These are phyloP conservation scores for Hirtodrosophila duncani DNA, from an alignment of 2,888 invertebrate genomes.

Conservation along the genomic window DNA sequence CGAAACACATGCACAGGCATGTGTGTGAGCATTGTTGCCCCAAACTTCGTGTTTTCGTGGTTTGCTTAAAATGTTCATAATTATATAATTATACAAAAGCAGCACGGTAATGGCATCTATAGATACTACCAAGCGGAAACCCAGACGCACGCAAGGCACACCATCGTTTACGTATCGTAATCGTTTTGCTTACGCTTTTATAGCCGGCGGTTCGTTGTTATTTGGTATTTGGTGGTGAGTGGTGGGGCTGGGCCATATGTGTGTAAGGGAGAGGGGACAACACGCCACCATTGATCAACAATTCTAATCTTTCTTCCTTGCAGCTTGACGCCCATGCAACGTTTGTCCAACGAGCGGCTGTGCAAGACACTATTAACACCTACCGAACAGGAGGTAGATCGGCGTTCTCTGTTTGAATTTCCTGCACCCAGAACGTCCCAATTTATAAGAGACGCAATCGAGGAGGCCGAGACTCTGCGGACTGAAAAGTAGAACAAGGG, in stretches of 20 bases:
- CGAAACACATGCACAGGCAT: no score
- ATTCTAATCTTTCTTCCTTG: neutral
- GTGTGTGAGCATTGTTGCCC: no score
- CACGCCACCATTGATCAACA: neutral
- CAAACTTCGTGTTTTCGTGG: no score
- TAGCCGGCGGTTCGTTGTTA: constrained; percentile 75
- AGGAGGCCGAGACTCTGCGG: constrained; percentile 53
- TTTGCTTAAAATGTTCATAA: constrained; percentile 26
- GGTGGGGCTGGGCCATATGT: neutral
- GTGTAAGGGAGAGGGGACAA: neutral
- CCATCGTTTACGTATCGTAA: constrained; percentile 82
- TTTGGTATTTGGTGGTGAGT: constrained; percentile 71
- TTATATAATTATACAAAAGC: constrained; percentile 23
- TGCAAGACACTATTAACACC: constrained; percentile 21
- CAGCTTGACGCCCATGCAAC: constrained; percentile 69
- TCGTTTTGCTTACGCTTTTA: constrained; percentile 79
- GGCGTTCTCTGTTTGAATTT: constrained; percentile 62
- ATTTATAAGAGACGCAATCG: constrained; percentile 59
- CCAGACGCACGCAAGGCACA: constrained; percentile 83
- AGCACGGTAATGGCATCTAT: constrained; percentile 62
- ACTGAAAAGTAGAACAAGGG: constrained; percentile 50
- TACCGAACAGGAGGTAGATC: constrained; percentile 65
- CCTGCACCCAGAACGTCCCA: constrained; percentile 50
- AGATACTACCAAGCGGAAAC: constrained; percentile 82
- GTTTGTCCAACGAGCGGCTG: constrained; percentile 55